Conservation (phyloP, 2,888 invertebrate genomes). For the Diploptera punctata region DNA sequence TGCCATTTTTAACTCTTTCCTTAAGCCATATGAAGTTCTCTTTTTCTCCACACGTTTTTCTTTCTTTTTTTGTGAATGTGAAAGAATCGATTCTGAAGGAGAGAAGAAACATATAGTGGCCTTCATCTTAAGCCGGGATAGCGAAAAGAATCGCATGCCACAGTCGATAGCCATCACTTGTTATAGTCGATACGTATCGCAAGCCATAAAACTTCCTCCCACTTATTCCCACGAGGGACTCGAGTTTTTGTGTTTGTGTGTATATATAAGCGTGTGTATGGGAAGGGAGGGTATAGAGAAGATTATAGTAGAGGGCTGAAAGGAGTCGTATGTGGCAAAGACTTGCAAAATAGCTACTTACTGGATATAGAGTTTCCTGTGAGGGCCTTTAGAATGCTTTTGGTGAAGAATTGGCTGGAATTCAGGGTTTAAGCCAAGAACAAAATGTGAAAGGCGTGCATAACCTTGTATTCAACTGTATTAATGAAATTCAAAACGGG, state of each 20-base stretch:
- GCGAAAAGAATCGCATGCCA: background rate
- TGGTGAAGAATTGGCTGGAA: background rate
- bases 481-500: too few relatives aligned
- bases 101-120: background rate
- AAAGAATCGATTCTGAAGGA: background rate
- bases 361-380: background rate
- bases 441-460: too few relatives aligned
- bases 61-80: background rate
- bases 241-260: background rate
- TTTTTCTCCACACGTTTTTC: too few relatives aligned
- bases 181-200: conserved; percentile 1
- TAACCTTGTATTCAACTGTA: too few relatives aligned
- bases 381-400: background rate
- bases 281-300: background rate
- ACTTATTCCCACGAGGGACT: background rate
- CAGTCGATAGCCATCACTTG: conserved; percentile 16
- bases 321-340: conserved; percentile 11
- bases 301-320: conserved; percentile 6
- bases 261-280: background rate
- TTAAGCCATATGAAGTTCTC: too few relatives aligned
- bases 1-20: too few relatives aligned
- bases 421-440: too few relatives aligned
- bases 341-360: conserved; percentile 18
- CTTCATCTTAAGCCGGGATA: background rate
- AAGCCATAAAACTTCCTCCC: conserved; percentile 11